A percentile compares a stretch with the other conserved stretches of the same genome.
Conservation (phyloP, 1,140 invertebrate species). For the Phthorimaea operculella region DNA sequence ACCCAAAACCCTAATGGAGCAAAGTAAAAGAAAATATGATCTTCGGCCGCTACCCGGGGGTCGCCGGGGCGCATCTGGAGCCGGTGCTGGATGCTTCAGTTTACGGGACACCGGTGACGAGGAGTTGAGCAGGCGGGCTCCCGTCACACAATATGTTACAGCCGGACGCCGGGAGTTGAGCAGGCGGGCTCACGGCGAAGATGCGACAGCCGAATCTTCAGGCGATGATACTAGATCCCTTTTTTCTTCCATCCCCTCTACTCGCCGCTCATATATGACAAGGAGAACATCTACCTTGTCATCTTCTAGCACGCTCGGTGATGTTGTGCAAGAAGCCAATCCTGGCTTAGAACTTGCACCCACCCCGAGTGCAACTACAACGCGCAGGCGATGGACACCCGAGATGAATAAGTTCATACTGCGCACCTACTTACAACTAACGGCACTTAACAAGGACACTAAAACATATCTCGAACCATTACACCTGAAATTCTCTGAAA, state of each 20-base stretch:
- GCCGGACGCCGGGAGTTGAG: no score
- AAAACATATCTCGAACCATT: conserved; percentile 11
- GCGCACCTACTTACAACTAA: conserved; percentile 10
- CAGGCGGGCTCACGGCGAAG: not conserved
- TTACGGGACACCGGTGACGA: no score
- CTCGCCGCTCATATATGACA: not conserved
- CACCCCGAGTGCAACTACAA: not conserved
- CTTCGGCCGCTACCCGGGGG: no score
- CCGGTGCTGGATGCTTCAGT: no score
- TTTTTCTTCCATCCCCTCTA: not conserved
- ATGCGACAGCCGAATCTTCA: not conserved
- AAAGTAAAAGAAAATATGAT: no score
- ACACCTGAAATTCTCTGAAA: no score
- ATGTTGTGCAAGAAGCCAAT: not conserved
- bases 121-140: no score
- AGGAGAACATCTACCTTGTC: not conserved
- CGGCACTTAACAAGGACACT: conserved; percentile 7
- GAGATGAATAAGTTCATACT: conserved; percentile 15
- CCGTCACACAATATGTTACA: no score
- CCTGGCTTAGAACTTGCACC: conserved; percentile 5
- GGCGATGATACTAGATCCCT: not conserved
- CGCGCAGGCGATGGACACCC: conserved; percentile 13
- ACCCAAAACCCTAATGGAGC: no score
- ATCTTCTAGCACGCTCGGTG: not conserved
- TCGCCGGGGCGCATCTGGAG: no score